phyloP scores from a whole-genome alignment of 2,113 vertebrate genomes.

The Artemisiospiza belli region DNA sequence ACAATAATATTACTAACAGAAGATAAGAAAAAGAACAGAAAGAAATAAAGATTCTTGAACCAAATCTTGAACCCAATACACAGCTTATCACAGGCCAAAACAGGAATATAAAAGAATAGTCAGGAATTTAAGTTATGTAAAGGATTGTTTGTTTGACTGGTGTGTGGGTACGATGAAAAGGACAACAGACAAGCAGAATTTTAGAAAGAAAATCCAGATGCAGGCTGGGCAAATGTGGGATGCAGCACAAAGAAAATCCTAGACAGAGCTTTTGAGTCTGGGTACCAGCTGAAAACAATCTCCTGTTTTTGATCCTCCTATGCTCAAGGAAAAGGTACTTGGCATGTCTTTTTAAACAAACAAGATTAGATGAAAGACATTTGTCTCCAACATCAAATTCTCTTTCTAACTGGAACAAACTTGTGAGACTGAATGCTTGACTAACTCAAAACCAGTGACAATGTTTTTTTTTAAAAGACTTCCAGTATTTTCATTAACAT shows the following conservation, averaged over 20 bases:
- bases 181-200: background rate
- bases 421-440: background rate
- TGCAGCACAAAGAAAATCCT: background rate
- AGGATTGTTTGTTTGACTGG: background rate
- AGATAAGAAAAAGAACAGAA: background rate
- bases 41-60: background rate
- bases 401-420: background rate
- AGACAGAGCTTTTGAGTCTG: conserved; percentile 12
- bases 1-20: background rate
- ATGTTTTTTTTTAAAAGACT: background rate
- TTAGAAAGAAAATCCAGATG: conserved; percentile 39
- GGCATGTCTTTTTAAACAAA: conserved; percentile 33
- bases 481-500: background rate
- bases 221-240: background rate
- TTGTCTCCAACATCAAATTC: background rate
- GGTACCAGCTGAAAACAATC: conserved; percentile 52
- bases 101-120: background rate
- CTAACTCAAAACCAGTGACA: background rate
- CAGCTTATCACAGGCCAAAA: background rate
- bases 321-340: conserved; percentile 54
- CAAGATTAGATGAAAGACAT: conserved; percentile 14
- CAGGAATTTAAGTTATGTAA: background rate
- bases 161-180: background rate
- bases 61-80: background rate
- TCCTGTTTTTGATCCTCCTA: conserved; percentile 52